These are phyloP conservation scores for Nomia melanderi DNA, from an alignment of 1,140 invertebrate genomes.

Conservation along the genomic window DNA sequence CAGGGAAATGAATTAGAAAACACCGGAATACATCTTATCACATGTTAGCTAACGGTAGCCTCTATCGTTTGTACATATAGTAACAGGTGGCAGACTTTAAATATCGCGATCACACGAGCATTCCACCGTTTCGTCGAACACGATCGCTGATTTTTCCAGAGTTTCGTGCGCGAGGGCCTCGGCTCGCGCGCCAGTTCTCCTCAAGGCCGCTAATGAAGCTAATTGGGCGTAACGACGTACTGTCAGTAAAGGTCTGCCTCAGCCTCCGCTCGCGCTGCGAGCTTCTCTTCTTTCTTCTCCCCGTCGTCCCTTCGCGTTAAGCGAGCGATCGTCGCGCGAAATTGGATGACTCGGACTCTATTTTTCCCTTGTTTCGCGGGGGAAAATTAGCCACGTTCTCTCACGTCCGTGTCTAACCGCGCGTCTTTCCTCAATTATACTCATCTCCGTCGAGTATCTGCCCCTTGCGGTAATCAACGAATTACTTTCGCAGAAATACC, in stretches of 20 bases:
- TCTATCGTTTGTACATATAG: too few relatives aligned
- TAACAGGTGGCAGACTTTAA: too few relatives aligned
- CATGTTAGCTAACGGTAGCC: too few relatives aligned
- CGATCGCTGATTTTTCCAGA: slow-evolving; percentile 37
- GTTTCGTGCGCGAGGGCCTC: slow-evolving; percentile 14
- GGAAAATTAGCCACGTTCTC: background rate
- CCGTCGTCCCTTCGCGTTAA: too few relatives aligned
- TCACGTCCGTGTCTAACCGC: too few relatives aligned
- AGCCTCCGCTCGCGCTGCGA: slow-evolving; percentile 28
- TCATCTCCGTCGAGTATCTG: too few relatives aligned
- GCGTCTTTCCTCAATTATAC: too few relatives aligned
- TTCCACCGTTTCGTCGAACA: background rate
- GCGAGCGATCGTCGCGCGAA: background rate
- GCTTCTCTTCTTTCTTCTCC: background rate
- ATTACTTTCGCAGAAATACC: too few relatives aligned
- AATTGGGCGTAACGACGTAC: slow-evolving; percentile 72
- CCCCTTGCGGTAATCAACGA: too few relatives aligned
- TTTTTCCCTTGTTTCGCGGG: background rate
- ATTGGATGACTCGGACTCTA: slow-evolving; percentile 10
- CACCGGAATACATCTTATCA: too few relatives aligned
- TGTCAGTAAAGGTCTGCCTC: slow-evolving; percentile 56
- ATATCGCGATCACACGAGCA: too few relatives aligned
- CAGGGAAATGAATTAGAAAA: too few relatives aligned
- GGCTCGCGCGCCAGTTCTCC: slow-evolving; percentile 38
- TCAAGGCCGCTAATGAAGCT: slow-evolving; percentile 72